Percentiles rank a stretch among this genome's conserved stretches.
Conservation (phyloP, 2,888 invertebrate species). For the Nowickia ferox region DNA sequence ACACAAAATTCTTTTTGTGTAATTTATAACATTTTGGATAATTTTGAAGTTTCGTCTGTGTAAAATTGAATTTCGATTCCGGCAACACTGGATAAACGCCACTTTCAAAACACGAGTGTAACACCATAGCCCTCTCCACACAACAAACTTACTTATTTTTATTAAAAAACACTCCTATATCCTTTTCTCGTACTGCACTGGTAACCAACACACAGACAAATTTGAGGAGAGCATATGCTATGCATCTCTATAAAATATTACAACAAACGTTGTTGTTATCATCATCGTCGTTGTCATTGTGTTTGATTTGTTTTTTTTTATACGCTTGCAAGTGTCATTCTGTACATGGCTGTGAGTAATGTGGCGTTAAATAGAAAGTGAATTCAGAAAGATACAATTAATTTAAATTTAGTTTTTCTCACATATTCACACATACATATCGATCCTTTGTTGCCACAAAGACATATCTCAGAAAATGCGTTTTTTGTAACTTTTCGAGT, state of each 20-base stretch:
- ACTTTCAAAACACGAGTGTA: slow-evolving; percentile 35
- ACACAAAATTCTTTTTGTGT: no score
- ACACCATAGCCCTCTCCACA: not conserved
- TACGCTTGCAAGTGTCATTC: not conserved
- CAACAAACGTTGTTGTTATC: slow-evolving; percentile 1
- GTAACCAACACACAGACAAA: slow-evolving; percentile 63
- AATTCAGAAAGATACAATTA: not conserved
- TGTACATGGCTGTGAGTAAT: not conserved
- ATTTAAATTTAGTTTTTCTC: no score
- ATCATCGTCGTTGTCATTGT: slow-evolving; percentile 14
- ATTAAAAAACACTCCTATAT: slow-evolving; percentile 54
- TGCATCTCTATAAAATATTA: slow-evolving; percentile 33
- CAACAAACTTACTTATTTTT: slow-evolving; percentile 4
- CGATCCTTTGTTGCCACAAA: no score
- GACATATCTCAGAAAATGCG: no score
- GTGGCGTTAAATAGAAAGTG: slow-evolving; percentile 1
- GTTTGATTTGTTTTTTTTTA: slow-evolving; percentile 22
- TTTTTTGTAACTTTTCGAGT: no score
- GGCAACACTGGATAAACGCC: no score
- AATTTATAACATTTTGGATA: no score
- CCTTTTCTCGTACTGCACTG: slow-evolving; percentile 53
- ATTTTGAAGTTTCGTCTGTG: no score
- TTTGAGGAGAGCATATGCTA: slow-evolving; percentile 27
- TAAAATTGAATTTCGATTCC: no score
- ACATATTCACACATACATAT: no score